phyloP scores from a whole-genome alignment of 2,113 vertebrate genomes.

The Ophthalmolycus amberensis region DNA sequence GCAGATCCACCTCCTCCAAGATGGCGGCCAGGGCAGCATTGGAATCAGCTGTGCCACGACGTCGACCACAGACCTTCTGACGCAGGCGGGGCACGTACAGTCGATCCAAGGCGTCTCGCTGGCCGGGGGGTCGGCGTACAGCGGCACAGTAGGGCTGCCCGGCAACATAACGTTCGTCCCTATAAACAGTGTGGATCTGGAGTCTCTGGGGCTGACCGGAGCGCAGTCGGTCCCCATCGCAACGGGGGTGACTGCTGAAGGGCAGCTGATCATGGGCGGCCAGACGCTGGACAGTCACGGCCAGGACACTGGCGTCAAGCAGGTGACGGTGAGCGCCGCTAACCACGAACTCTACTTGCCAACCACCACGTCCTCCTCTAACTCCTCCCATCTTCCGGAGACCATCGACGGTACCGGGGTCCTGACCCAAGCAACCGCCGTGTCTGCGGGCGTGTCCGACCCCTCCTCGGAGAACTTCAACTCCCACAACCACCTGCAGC shows the following conservation, averaged over 20 bases:
- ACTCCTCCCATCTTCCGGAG: slow-evolving; percentile 91
- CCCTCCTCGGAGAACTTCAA: slow-evolving; percentile 92
- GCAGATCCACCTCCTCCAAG: slow-evolving; percentile 96
- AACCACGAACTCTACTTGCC: slow-evolving; percentile 94
- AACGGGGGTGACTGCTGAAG: slow-evolving; percentile 93
- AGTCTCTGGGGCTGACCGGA: slow-evolving; percentile 94
- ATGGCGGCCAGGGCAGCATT: slow-evolving; percentile 88
- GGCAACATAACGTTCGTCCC: slow-evolving; percentile 98
- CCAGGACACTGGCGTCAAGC: slow-evolving; percentile 88
- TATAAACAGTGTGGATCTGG: slow-evolving; percentile 97
- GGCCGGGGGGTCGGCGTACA: slow-evolving; percentile 88
- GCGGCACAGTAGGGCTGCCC: slow-evolving; percentile 91
- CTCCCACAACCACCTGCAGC: slow-evolving; percentile 90
- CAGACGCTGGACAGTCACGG: slow-evolving; percentile 75
- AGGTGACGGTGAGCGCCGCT: slow-evolving; percentile 82
- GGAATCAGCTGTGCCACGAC: slow-evolving; percentile 81
- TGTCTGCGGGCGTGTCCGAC: slow-evolving; percentile 90
- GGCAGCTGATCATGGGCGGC: slow-evolving; percentile 93
- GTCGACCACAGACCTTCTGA: slow-evolving; percentile 91
- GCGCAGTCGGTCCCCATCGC: slow-evolving; percentile 92
- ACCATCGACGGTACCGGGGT: slow-evolving; percentile 97
- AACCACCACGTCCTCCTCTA: slow-evolving; percentile 87
- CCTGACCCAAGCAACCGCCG: slow-evolving; percentile 93
- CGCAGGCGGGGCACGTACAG: slow-evolving; percentile 91
- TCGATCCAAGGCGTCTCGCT: slow-evolving; percentile 94